Base-by-base conservation (phyloP, 2,797 vertebrate genomes). In the Melanotaenia maccullochi region DNA sequence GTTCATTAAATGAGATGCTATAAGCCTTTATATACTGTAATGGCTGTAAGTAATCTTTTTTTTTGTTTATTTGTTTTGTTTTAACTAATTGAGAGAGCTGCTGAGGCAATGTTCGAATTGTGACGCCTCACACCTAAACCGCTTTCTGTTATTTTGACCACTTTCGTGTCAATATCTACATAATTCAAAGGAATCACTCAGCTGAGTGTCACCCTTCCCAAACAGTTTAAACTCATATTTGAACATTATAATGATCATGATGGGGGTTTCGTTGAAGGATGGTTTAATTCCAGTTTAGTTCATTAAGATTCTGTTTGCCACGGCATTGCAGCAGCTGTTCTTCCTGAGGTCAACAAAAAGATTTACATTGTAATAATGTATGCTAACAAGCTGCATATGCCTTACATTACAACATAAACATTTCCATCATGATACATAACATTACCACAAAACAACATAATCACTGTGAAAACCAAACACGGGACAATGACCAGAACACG, bases 251-350 rank as follows among this genome's bases (percentile, higher is more conserved):
- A n/a, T 47, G 42, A 32, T 18, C 13, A 30, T 32, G n/a, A n/a
- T 8, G 20, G 20, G 13, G 20, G 18, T 63, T 63, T 32, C 1
- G 30, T 14, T 30, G 30, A 3, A 22, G 18, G 61, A 22, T 30
- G 11, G 44, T 63, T 49, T 49, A 35, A 51, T 47, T 49, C 28
- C 5, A 33, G 61, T 35, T 22, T 14, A 22, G 44, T 63, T 51
- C 28, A 63, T 30, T 56, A 18, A 12, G 42, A 63, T 63, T 20
- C 18, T 56, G 14, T 47, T 35, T n/a, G 42, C 44, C n/a, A 22
- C 44, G 32, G 44, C 30, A 51, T 13, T 49, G 44, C 28, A 61
- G 59, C 38, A 63, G 61, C 47, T 51, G 28, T 51, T 33, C 42
- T 49, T 35, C 32, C 20, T 33, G 47, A 4, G 30, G 28, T 56